Percentiles rank a stretch among this genome's conserved stretches.
Evolutionary conservation across 2,888 invertebrate genomes (phyloP).

Genomic region (Eupithecia pulchellata): DNA sequence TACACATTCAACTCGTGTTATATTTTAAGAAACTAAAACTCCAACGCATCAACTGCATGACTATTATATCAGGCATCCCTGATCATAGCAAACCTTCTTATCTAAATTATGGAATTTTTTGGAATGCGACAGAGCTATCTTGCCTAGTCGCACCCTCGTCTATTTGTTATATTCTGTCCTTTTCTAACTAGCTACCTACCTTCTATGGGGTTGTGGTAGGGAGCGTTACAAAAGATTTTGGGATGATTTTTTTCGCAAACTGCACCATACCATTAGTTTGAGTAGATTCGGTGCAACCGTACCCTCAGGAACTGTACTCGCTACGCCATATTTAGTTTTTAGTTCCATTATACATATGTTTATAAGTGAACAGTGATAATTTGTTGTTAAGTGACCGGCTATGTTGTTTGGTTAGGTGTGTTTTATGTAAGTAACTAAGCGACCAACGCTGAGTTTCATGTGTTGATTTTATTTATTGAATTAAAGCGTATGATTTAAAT

Average conservation of each 20-base stretch:
- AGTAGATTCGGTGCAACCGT: conserved; percentile 66
- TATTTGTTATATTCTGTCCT: conserved; percentile 56
- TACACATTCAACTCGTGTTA: background rate
- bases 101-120: conserved; percentile 85
- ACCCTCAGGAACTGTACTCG: conserved; percentile 35
- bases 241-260: conserved; percentile 83
- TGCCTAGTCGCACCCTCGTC: conserved; percentile 64
- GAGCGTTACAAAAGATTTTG: conserved; percentile 79
- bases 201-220: conserved; percentile 75
- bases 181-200: conserved; percentile 73
- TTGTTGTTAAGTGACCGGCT: conserved; percentile 26
- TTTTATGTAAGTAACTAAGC: conserved; percentile 27
- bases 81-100: conserved; percentile 84
- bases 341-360: conserved; percentile 41
- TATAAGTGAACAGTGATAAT: conserved; percentile 31
- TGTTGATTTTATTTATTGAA: background rate
- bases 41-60: background rate
- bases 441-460: background rate
- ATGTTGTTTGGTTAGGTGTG: conserved; percentile 33
- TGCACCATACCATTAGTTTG: conserved; percentile 76
- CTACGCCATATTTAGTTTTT: conserved; percentile 30
- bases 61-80: conserved; percentile 63
- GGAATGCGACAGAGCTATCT: conserved; percentile 73
- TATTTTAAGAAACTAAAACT: background rate
- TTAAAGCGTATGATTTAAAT: background rate